Evolutionary conservation across 2,888 invertebrate genomes (phyloP).

Genomic region (Neoaliturus tenellus): DNA sequence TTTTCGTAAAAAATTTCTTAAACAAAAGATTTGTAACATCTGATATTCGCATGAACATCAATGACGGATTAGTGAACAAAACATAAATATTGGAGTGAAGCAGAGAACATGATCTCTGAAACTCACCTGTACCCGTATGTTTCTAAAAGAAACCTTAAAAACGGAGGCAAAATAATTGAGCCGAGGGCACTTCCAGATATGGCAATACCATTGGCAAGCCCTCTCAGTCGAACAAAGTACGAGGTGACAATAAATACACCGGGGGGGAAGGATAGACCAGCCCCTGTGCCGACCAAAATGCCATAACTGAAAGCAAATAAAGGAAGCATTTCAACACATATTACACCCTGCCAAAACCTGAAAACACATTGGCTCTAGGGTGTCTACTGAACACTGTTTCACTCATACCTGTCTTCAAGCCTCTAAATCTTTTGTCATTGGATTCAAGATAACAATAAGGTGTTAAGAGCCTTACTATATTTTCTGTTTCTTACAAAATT

Average conservation of each 20-base stretch:
- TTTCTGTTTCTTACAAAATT: too few species aligned
- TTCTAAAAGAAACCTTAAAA: conserved; percentile 82
- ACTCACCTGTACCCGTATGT: conserved; percentile 84
- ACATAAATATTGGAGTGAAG: neutral
- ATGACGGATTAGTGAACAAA: neutral
- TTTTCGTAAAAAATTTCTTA: too few species aligned
- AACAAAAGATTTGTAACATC: too few species aligned
- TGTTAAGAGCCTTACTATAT: too few species aligned
- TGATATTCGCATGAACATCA: neutral
- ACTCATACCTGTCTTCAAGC: too few species aligned
- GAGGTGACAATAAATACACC: conserved; percentile 94
- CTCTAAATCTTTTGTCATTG: too few species aligned
- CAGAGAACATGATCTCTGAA: conserved; percentile 11
- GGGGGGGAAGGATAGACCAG: conserved; percentile 91
- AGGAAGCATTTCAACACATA: conserved; percentile 31
- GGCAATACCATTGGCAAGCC: conserved; percentile 91
- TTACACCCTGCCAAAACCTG: neutral
- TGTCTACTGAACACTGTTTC: neutral
- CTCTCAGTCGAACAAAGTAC: conserved; percentile 86
- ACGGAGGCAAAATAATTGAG: conserved; percentile 89
- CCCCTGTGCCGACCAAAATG: conserved; percentile 87
- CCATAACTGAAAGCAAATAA: conserved; percentile 80
- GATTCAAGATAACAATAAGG: too few species aligned
- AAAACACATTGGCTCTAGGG: neutral
- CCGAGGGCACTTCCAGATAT: conserved; percentile 93